phyloP scores from a whole-genome alignment of 1,140 invertebrate genomes.

The Heliconius hermathena region DNA sequence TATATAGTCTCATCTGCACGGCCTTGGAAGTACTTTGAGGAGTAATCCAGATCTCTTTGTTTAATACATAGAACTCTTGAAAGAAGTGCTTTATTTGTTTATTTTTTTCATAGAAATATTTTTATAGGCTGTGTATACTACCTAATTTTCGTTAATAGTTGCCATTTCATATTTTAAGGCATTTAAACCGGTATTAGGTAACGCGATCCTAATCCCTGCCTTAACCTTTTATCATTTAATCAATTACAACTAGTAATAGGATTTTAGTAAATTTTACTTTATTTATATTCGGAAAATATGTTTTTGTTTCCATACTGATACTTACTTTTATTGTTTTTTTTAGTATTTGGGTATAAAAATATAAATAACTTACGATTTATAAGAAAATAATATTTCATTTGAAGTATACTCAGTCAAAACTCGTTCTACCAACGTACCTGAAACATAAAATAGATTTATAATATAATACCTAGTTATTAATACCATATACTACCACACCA shows the following conservation, averaged over 20 bases:
- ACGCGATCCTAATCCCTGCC: constrained; percentile 21
- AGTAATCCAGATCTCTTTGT: neutral
- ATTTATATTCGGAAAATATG: neutral
- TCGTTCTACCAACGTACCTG: too few relatives aligned
- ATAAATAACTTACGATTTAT: too few relatives aligned
- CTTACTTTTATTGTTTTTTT: too few relatives aligned
- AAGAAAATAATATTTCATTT: too few relatives aligned
- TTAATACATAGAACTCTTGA: neutral
- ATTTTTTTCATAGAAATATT: neutral
- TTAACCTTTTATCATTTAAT: constrained; percentile 24
- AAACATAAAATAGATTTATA: too few relatives aligned
- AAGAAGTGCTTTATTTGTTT: neutral
- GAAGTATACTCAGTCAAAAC: too few relatives aligned
- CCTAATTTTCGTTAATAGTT: neutral
- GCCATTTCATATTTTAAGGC: neutral
- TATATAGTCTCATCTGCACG: neutral
- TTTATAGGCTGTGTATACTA: neutral
- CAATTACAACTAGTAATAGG: neutral
- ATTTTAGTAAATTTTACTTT: neutral
- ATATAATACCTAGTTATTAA: too few relatives aligned
- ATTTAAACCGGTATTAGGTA: constrained; percentile 23
- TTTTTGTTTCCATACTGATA: too few relatives aligned
- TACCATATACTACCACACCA: too few relatives aligned
- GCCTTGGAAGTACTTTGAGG: neutral
- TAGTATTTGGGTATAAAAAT: too few relatives aligned